Conservation (phyloP, 2,113 vertebrate genomes). For the Corydoras maculifer region DNA sequence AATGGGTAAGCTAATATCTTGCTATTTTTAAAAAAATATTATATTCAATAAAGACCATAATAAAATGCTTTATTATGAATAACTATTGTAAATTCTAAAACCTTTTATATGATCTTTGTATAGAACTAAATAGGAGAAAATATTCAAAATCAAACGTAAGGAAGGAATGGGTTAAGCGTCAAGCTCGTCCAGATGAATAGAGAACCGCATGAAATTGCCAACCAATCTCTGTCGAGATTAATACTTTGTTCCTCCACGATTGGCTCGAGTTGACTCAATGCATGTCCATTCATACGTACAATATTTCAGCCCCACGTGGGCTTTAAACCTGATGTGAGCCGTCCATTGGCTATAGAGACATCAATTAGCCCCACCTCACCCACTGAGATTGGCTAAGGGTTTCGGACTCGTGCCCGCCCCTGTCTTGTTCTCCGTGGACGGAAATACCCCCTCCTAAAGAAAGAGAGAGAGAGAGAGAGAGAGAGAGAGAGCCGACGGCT, state of each 20-base stretch:
- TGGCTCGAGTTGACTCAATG: conserved; percentile 49
- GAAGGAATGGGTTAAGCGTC: conserved; percentile 67
- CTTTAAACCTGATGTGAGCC: neutral
- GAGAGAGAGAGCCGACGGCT: conserved; percentile 47
- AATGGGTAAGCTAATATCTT: too few relatives aligned
- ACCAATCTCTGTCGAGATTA: conserved; percentile 67
- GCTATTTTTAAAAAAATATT: neutral
- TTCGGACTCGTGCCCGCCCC: conserved; percentile 8
- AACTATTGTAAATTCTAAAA: too few relatives aligned
- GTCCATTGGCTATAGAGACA: conserved; percentile 45
- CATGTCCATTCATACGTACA: conserved; percentile 43
- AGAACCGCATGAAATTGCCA: conserved; percentile 53
- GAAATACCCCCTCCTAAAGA: conserved; percentile 58
- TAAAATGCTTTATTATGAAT: too few relatives aligned
- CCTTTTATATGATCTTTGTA: too few relatives aligned
- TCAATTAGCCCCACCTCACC: conserved; percentile 39
- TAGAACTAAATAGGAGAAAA: conserved; percentile 28
- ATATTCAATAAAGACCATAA: too few relatives aligned
- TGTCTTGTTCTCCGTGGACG: conserved; percentile 61
- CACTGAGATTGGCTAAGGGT: conserved; percentile 53
- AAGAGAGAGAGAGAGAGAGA: conserved; percentile 48
- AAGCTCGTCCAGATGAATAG: conserved; percentile 60
- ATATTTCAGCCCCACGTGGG: conserved; percentile 65
- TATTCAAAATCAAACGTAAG: conserved; percentile 45
- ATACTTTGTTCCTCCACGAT: conserved; percentile 58